These are phyloP conservation scores for Oncorhynchus tshawytscha DNA, from an alignment of 2,113 vertebrate genomes.

Conservation along the genomic window DNA sequence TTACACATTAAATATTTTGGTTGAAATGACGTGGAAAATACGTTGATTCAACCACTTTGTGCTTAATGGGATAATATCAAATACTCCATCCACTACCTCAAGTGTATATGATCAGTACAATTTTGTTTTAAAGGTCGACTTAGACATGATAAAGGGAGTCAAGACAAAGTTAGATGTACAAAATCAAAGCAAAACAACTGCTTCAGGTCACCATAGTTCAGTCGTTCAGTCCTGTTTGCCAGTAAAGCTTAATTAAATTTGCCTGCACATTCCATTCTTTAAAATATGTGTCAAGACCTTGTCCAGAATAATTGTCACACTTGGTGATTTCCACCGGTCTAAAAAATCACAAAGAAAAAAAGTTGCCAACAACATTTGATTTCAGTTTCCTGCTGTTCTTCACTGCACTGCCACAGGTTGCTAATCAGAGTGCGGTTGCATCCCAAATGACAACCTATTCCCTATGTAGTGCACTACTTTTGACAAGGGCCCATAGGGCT, in stretches of 20 bases:
- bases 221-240: background rate
- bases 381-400: slow-evolving; percentile 32
- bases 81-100: too few species aligned
- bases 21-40: too few species aligned
- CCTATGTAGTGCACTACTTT: too few species aligned
- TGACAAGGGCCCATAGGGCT: too few species aligned
- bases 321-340: slow-evolving; percentile 8
- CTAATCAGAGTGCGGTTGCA: background rate
- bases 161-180: background rate
- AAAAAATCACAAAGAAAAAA: slow-evolving; percentile 11
- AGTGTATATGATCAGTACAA: too few species aligned
- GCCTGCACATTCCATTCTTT: slow-evolving; percentile 16
- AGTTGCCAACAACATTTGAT: background rate
- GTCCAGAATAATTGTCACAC: slow-evolving; percentile 24
- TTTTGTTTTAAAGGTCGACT: background rate
- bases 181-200: background rate
- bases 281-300: background rate
- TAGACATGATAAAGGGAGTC: background rate
- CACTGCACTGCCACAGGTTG: slow-evolving; percentile 44
- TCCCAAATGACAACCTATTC: too few species aligned
- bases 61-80: too few species aligned
- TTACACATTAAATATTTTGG: too few species aligned
- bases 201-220: background rate
- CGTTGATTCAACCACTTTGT: too few species aligned
- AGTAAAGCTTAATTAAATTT: background rate